Percentiles rank a stretch among this genome's conserved stretches.
Conservation (phyloP, 2,113 vertebrate species). For the Grammomys dolichurus region DNA sequence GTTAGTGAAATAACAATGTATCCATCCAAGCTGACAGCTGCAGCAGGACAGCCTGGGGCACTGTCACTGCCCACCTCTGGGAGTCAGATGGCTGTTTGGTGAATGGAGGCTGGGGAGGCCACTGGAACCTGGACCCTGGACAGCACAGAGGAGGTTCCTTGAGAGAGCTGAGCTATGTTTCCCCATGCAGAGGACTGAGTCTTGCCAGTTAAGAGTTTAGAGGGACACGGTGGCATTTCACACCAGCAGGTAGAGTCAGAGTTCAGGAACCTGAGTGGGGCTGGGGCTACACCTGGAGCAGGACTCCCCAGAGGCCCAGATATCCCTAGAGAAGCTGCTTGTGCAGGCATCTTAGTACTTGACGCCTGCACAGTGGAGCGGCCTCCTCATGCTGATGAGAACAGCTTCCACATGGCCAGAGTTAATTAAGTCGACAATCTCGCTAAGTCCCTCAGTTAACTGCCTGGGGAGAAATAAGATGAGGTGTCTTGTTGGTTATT, state of each 20-base stretch:
- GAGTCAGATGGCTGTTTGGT: background rate
- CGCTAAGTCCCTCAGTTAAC: conserved; percentile 42
- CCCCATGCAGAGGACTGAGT: background rate
- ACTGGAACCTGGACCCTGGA: background rate
- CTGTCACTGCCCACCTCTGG: background rate
- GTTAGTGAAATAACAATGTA: background rate
- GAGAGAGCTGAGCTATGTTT: background rate
- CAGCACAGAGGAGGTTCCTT: background rate
- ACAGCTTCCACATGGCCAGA: background rate
- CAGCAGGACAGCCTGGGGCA: background rate
- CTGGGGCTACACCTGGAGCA: background rate
- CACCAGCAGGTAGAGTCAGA: background rate
- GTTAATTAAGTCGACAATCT: conserved; percentile 78
- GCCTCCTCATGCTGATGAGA: background rate
- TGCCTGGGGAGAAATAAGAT: conserved; percentile 58
- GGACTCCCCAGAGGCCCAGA: background rate
- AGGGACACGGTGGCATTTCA: background rate
- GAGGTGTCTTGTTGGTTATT: conserved; percentile 69
- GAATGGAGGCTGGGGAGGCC: background rate
- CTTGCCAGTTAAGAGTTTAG: background rate
- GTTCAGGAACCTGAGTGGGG: conserved; percentile 20
- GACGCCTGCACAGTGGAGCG: rapidly evolving
- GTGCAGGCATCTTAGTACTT: background rate
- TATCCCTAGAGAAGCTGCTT: rapidly evolving
- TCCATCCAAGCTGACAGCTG: background rate